Conservation (phyloP, 2,113 vertebrate genomes). For the Cebidichthys violaceus region DNA sequence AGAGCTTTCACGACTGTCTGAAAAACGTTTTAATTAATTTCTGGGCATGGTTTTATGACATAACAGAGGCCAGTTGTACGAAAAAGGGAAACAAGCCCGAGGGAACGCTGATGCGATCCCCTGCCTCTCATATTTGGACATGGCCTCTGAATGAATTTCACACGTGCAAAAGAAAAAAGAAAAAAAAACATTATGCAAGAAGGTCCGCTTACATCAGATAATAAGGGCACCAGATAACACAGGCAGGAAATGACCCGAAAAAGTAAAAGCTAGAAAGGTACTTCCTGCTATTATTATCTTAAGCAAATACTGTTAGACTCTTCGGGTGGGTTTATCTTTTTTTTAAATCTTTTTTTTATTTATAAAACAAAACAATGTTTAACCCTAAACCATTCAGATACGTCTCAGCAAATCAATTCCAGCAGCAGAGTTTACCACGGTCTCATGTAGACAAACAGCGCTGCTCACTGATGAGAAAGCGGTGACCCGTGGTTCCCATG, state of each 20-base stretch:
- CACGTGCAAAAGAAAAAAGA: neutral
- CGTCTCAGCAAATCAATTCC: neutral
- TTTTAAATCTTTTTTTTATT: neutral
- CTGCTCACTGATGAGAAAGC: conserved; percentile 29
- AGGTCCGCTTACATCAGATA: neutral
- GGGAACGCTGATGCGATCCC: conserved; percentile 5
- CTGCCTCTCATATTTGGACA: conserved; percentile 26
- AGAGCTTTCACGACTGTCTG: conserved; percentile 3
- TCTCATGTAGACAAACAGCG: neutral
- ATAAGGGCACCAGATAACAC: neutral
- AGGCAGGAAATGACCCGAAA: neutral
- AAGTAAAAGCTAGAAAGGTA: neutral
- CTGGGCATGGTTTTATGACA: neutral
- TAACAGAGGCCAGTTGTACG: conserved; percentile 8
- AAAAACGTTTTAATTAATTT: neutral
- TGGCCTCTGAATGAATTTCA: neutral
- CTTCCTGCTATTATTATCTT: neutral
- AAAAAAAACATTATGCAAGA: conserved; percentile 9
- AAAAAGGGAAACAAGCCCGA: conserved; percentile 23
- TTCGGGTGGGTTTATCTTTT: neutral
- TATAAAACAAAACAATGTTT: neutral
- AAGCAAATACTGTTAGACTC: neutral
- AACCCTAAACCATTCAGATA: neutral
- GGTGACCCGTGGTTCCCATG: conserved; percentile 36
- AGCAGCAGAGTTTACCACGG: neutral